These are phyloP conservation scores for Choreutis nemorana DNA, from an alignment of 2,888 invertebrate genomes.

Conservation along the genomic window DNA sequence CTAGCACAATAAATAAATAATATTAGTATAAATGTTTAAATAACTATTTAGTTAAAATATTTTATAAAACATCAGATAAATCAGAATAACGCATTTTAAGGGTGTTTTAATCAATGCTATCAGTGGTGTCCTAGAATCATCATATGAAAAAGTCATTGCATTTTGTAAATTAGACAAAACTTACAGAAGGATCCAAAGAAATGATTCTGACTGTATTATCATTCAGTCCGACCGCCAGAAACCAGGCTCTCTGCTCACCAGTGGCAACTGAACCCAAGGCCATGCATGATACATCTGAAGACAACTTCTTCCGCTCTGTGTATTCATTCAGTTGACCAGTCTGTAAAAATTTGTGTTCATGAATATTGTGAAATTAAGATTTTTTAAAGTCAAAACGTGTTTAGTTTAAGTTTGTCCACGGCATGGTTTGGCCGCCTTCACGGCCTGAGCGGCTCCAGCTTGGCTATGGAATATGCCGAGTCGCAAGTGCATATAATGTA, in stretches of 20 bases:
- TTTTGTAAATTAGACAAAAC: constrained; percentile 15
- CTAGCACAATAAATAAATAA: constrained; percentile 30
- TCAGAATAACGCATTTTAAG: constrained; percentile 61
- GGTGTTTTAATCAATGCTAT: constrained; percentile 54
- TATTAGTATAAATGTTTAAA: constrained; percentile 14
- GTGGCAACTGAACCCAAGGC: constrained; percentile 93
- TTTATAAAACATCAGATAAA: constrained; percentile 2
- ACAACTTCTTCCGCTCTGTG: constrained; percentile 96
- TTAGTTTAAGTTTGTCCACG: constrained; percentile 55
- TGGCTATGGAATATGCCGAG: constrained; percentile 80
- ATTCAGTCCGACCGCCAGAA: constrained; percentile 93
- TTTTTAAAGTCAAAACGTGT: constrained; percentile 5
- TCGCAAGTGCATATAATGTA: constrained; percentile 59
- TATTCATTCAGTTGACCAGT: constrained; percentile 98
- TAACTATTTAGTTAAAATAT: constrained; percentile 3
- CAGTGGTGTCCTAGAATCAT: constrained; percentile 66
- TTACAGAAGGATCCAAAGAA: constrained; percentile 91
- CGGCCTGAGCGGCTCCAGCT: constrained; percentile 72
- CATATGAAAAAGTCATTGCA: constrained; percentile 19
- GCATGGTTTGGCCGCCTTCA: constrained; percentile 78
- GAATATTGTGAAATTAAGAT: no score
- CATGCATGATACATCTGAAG: constrained; percentile 98
- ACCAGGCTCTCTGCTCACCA: constrained; percentile 95
- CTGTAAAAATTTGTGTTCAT: constrained; percentile 56
- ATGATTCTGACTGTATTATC: constrained; percentile 98